Percentiles rank a stretch among this genome's conserved stretches.
Conservation (phyloP, 2,888 invertebrate genomes). For the Cheilosia scutellata region DNA sequence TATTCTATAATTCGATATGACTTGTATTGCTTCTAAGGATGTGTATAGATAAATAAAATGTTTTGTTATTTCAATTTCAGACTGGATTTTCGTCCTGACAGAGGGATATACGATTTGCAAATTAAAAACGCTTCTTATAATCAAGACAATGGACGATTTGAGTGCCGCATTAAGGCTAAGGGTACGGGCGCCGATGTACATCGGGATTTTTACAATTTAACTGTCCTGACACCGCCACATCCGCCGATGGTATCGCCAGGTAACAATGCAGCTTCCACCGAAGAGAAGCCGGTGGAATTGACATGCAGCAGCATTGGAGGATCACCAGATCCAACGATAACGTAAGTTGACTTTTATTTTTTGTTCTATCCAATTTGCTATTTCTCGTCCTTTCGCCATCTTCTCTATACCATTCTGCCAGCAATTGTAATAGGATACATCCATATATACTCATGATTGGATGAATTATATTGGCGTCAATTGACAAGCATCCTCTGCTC, state of each 20-base stretch:
- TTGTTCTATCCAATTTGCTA: not conserved
- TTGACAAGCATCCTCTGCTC: not conserved
- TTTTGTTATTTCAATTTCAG: slow-evolving; percentile 84
- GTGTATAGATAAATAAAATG: slow-evolving; percentile 41
- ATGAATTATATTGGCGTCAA: not conserved
- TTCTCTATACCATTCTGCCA: too few species aligned
- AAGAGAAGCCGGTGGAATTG: slow-evolving; percentile 90
- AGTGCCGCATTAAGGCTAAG: slow-evolving; percentile 93
- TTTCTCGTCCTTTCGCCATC: not conserved
- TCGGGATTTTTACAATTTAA: slow-evolving; percentile 92
- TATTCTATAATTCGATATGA: slow-evolving; percentile 28
- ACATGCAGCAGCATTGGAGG: slow-evolving; percentile 94
- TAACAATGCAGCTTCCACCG: slow-evolving; percentile 91
- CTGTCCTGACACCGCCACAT: slow-evolving; percentile 93
- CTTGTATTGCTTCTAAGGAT: slow-evolving; percentile 33
- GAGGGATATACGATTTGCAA: slow-evolving; percentile 94
- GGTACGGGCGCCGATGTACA: slow-evolving; percentile 93
- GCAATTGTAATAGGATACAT: not conserved
- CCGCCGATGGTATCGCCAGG: slow-evolving; percentile 92
- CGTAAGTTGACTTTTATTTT: slow-evolving; percentile 83
- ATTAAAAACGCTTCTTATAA: slow-evolving; percentile 95
- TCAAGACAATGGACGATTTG: slow-evolving; percentile 95
- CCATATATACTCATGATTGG: not conserved
- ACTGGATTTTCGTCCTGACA: slow-evolving; percentile 90
- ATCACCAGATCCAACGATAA: slow-evolving; percentile 94